Percentiles rank a stretch among this genome's conserved stretches.
phyloP scores from a whole-genome alignment of 2,113 vertebrate species.

The Rhinolophus ferrumequinum region DNA sequence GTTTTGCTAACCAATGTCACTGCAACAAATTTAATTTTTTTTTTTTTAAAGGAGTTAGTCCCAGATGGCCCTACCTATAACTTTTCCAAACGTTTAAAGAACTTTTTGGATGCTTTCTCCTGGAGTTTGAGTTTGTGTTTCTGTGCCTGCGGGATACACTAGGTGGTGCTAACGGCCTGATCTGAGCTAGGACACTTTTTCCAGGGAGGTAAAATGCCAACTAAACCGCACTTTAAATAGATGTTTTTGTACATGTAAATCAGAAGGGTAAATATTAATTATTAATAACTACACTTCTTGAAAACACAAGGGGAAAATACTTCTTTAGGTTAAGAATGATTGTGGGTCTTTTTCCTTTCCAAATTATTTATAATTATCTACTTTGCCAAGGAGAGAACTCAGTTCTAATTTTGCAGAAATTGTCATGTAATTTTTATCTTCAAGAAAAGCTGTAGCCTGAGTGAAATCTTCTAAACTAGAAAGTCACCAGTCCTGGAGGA shows the following conservation, averaged over 20 bases:
- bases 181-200: not conserved
- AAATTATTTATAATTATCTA: constrained; percentile 36
- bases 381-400: constrained; percentile 35
- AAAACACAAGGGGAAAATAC: constrained; percentile 33
- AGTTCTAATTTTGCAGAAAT: constrained; percentile 6
- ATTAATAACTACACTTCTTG: not conserved
- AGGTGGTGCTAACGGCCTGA: constrained; percentile 58
- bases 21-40: too few relatives aligned
- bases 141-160: not conserved
- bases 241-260: constrained; percentile 13
- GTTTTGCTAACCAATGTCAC: too few relatives aligned
- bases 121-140: not conserved
- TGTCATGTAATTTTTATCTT: constrained; percentile 26
- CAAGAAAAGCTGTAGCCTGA: constrained; percentile 16
- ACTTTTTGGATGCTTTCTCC: not conserved
- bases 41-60: not conserved
- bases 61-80: not conserved
- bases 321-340: constrained; percentile 31
- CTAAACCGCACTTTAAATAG: not conserved
- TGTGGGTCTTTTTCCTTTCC: not conserved
- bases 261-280: not conserved
- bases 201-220: not conserved
- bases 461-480: constrained; percentile 34
- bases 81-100: not conserved
- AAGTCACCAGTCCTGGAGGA: not conserved